Percentiles rank a stretch among this genome's conserved stretches.
These are phyloP conservation scores for Entomobrya multifasciata DNA, from an alignment of 2,888 invertebrate genomes.

Conservation along the genomic window DNA sequence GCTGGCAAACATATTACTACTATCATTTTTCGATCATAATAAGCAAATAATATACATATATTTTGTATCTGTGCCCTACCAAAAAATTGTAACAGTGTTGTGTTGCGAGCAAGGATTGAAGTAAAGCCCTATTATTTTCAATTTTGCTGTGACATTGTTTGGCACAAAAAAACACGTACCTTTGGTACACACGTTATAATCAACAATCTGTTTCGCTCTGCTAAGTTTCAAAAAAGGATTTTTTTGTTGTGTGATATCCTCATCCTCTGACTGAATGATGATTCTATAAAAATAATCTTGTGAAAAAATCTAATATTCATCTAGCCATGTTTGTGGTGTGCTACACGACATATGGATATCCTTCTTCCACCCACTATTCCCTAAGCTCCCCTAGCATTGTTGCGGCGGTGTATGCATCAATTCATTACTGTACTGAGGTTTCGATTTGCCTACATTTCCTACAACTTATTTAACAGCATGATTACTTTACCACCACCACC, in stretches of 20 bases:
- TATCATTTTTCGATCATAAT: neutral
- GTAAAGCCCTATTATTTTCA: conserved; percentile 51
- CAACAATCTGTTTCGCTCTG: conserved; percentile 58
- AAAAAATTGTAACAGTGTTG: too few relatives aligned
- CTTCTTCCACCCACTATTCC: neutral
- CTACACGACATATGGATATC: conserved; percentile 11
- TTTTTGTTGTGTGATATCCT: conserved; percentile 20
- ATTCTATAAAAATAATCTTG: conserved; percentile 1
- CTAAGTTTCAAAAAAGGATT: conserved; percentile 50
- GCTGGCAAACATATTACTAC: conserved; percentile 6
- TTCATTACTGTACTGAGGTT: neutral
- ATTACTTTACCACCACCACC: neutral
- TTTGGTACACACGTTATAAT: conserved; percentile 25
- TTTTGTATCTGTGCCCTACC: too few relatives aligned
- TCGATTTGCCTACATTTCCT: conserved; percentile 49
- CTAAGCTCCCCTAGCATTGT: neutral
- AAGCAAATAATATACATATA: neutral
- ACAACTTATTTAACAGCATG: conserved; percentile 21
- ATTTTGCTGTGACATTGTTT: conserved; percentile 51
- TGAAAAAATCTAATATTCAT: conserved; percentile 21
- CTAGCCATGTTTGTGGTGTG: neutral
- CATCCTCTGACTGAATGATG: neutral
- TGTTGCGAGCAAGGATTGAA: too few relatives aligned
- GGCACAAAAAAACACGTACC: neutral
- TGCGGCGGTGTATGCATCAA: neutral